Conservation (phyloP, 1,140 invertebrate genomes). For the Calosoma granatense region DNA sequence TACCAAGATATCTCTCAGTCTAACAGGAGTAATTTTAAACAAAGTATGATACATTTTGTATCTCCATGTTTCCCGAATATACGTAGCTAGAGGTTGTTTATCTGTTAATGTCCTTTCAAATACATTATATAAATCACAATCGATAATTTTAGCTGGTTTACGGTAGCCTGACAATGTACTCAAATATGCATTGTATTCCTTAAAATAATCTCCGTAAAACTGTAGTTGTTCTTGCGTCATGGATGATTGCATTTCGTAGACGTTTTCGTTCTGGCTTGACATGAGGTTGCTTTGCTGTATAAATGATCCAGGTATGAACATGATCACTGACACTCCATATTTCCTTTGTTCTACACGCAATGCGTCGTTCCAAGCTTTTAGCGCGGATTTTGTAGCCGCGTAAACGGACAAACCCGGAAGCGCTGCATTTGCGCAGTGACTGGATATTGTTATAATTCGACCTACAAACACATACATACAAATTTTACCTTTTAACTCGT, state of each 20-base stretch:
- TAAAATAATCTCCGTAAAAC: constrained; percentile 47
- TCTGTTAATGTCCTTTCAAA: constrained; percentile 44
- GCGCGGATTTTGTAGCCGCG: constrained; percentile 67
- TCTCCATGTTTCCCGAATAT: constrained; percentile 41
- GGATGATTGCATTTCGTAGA: constrained; percentile 39
- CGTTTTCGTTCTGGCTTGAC: constrained; percentile 38
- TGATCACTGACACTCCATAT: constrained; percentile 60
- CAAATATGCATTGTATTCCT: constrained; percentile 43
- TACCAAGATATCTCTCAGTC: constrained; percentile 42
- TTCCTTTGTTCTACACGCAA: constrained; percentile 65
- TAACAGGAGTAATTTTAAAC: constrained; percentile 37
- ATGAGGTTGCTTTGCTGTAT: constrained; percentile 45
- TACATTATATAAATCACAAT: constrained; percentile 34
- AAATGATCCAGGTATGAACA: constrained; percentile 64
- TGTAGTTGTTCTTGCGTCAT: constrained; percentile 40
- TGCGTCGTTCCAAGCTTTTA: constrained; percentile 58
- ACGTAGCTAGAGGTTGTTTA: constrained; percentile 37
- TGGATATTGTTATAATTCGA: constrained; percentile 68
- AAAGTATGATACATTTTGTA: constrained; percentile 42
- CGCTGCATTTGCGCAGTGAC: constrained; percentile 60
- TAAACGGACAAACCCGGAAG: constrained; percentile 66
- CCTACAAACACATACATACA: constrained; percentile 17
- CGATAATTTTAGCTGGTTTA: constrained; percentile 33
- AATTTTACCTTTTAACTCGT: too few species aligned
- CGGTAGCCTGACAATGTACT: constrained; percentile 29